Base-by-base conservation (phyloP, 1,140 invertebrate species). In the Arion vulgaris region DNA sequence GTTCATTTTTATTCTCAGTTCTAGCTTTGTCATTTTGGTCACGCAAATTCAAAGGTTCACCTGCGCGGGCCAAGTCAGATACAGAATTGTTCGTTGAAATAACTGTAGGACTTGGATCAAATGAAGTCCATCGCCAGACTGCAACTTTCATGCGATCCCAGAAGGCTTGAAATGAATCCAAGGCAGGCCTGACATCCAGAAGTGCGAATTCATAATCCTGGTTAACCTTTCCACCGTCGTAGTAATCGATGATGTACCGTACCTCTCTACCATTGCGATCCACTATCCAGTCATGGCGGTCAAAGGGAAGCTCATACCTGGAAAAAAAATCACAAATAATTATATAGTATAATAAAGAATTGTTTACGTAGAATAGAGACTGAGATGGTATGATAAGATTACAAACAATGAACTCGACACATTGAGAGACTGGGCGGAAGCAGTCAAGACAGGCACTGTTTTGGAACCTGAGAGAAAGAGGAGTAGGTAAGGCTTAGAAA, bases 271-370 rank as follows among this genome's bases (percentile, higher is more conserved):
- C 99, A 93, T 98, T 99, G 84, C 99, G 94, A 92, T 99, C 98
- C 2, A 99, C 95, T 89, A 99, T 96, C 99, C 99, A 99, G 92
- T 99, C 99, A 91, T 99, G 99, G 34, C 99, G 95, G 93, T 99
- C 99, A 94, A 99, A 99, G 4, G 99, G 99, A 68, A 99, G 93
- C 90, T 99, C 97, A 93, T 99, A 99, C 28, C 97, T 91, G 79
- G 19, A 86, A 83, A 41, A 19, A 79, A 77, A 66, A 66, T 32
- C n/a, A 66, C 5, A 32, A 32, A 4, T 26, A 57, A 23, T 57
- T 19, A n/a, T n/a, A n/a, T n/a, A n/a, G n/a, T n/a, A n/a, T n/a
- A n/a, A n/a, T n/a, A n/a, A n/a, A n/a, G n/a, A n/a, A n/a, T n/a
- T n/a, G n/a, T n/a, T n/a, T n/a, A n/a, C n/a, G n/a, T n/a, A n/a